A percentile compares a stretch with the other conserved stretches of the same genome.
Conservation (phyloP, 1,140 invertebrate genomes). For the Drosophila watanabei region DNA sequence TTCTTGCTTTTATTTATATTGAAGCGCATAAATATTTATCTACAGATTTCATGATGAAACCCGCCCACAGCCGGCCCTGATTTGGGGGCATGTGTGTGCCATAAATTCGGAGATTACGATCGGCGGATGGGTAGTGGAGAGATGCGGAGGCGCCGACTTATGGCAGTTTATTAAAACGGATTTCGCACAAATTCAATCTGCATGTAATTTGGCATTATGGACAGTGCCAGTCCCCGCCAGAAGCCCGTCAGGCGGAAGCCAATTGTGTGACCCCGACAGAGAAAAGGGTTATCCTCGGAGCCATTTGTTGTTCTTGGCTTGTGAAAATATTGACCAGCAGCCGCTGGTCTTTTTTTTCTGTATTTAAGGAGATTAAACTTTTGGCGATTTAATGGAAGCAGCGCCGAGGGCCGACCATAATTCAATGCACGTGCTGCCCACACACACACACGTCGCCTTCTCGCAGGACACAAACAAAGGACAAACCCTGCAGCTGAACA, state of each 20-base stretch:
- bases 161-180: conserved; percentile 79
- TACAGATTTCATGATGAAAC: conserved; percentile 34
- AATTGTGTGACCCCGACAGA: conserved; percentile 10
- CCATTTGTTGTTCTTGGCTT: conserved; percentile 24
- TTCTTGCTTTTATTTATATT: conserved; percentile 72
- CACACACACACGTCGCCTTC: not conserved
- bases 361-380: conserved; percentile 44
- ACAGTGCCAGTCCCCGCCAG: conserved; percentile 4
- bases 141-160: conserved; percentile 44
- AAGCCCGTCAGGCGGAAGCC: conserved; percentile 40
- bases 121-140: not conserved
- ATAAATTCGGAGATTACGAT: conserved; percentile 75
- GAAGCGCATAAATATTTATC: conserved; percentile 77
- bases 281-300: conserved; percentile 38
- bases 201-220: conserved; percentile 54
- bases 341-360: conserved; percentile 19
- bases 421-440: conserved; percentile 59
- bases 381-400: conserved; percentile 32
- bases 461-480: conserved; percentile 43
- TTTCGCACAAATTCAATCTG: conserved; percentile 76
- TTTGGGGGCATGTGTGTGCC: conserved; percentile 36
- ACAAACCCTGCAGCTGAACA: conserved; percentile 13
- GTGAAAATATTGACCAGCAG: conserved; percentile 45
- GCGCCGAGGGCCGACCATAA: conserved; percentile 40
- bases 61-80: conserved; percentile 25